A percentile compares a stretch with the other conserved stretches of the same genome.
Evolutionary conservation across 92 coral and sea anemone genomes (phyloP).

Genomic region (Parazoanthus atlanticus): DNA sequence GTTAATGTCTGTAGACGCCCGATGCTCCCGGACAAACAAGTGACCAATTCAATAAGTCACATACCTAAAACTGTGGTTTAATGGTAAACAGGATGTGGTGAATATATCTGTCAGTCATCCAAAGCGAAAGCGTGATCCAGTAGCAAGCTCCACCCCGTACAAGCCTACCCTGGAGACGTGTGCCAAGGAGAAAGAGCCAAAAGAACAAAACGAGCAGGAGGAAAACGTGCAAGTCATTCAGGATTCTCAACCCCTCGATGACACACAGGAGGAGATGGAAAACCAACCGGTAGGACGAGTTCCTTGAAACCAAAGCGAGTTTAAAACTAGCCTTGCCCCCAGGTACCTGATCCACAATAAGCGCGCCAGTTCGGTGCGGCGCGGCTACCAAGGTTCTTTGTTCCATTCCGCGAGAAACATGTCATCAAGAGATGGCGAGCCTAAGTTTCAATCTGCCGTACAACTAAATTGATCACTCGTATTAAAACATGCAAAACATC

Average conservation of each 20-base stretch:
- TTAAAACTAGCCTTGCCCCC: no score
- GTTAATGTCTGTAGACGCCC: not conserved
- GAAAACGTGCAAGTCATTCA: slow-evolving; percentile 1
- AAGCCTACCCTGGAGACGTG: not conserved
- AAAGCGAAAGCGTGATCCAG: not conserved
- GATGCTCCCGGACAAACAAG: not conserved
- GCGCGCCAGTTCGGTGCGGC: no score
- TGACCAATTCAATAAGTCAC: not conserved
- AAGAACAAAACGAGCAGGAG: not conserved
- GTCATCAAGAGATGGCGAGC: no score
- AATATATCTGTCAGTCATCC: not conserved
- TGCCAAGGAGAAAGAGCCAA: not conserved
- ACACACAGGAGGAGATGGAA: slow-evolving; percentile 14
- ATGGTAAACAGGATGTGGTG: not conserved
- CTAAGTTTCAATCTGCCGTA: no score
- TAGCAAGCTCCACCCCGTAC: not conserved
- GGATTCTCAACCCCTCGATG: slow-evolving; percentile 30
- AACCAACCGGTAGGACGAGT: not conserved
- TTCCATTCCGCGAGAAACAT: no score
- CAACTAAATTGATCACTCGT: no score
- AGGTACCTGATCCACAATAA: no score
- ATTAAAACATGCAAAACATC: no score
- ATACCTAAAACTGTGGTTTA: not conserved
- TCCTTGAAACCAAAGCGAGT: no score
- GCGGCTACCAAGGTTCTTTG: no score